phyloP scores from a whole-genome alignment of 2,113 vertebrate genomes.

The Etheostoma cragini region DNA sequence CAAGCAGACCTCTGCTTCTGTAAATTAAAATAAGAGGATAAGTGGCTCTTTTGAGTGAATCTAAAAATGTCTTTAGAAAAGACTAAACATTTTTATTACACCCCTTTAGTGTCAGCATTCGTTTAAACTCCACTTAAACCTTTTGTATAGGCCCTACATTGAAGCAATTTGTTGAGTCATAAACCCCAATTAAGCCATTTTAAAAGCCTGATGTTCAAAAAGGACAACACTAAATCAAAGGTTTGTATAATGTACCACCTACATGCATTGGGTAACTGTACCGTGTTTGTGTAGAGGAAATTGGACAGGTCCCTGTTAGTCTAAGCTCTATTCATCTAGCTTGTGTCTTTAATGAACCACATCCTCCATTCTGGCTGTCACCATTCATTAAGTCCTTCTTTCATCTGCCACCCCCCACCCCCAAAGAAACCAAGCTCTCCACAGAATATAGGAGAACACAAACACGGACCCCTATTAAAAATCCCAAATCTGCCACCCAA shows the following conservation, averaged over 20 bases:
- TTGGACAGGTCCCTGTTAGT: constrained; percentile 75
- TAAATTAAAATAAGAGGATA: constrained; percentile 4
- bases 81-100: constrained; percentile 16
- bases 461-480: constrained; percentile 71
- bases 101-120: constrained; percentile 5
- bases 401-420: constrained; percentile 72
- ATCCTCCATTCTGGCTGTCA: constrained; percentile 81
- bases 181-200: constrained; percentile 24
- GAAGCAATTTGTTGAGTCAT: constrained; percentile 36
- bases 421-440: constrained; percentile 71
- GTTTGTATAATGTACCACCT: constrained; percentile 56
- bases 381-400: constrained; percentile 83
- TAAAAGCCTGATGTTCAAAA: constrained; percentile 24
- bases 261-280: constrained; percentile 56
- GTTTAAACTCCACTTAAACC: constrained; percentile 27
- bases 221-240: constrained; percentile 25
- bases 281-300: constrained; percentile 61
- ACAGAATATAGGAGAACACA: constrained; percentile 76
- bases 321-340: constrained; percentile 79
- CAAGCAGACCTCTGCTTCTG: background rate
- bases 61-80: constrained; percentile 5
- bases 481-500: constrained; percentile 69
- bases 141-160: background rate
- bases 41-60: constrained; percentile 6
- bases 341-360: constrained; percentile 86